Conservation (phyloP, 2,888 invertebrate species). For the Agrochola litura region DNA sequence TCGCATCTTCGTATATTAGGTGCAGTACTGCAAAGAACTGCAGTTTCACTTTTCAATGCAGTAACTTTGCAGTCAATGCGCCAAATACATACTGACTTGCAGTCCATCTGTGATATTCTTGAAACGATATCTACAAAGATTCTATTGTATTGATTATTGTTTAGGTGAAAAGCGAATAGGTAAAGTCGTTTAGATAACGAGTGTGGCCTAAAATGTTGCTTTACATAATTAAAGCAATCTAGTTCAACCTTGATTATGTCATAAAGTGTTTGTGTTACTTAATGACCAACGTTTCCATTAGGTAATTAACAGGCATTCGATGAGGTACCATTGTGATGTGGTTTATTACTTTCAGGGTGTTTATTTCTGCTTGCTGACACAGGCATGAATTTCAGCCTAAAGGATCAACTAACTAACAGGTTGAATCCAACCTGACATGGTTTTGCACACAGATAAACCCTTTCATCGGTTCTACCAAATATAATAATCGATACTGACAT, state of each 20-base stretch:
- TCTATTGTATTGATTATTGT: not conserved
- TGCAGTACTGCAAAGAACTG: not conserved
- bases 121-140: not conserved
- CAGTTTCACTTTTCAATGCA: slow-evolving; percentile 12
- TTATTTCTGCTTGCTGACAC: not conserved
- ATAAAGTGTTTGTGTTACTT: slow-evolving; percentile 11
- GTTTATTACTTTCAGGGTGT: not conserved
- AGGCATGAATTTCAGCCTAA: not conserved
- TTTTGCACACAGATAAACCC: not conserved
- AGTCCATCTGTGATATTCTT: slow-evolving; percentile 4
- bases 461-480: not conserved
- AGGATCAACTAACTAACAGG: not conserved
- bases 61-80: slow-evolving; percentile 26
- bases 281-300: slow-evolving; percentile 33
- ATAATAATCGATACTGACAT: no score
- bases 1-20: not conserved
- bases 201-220: not conserved
- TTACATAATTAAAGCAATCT: slow-evolving; percentile 26
- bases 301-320: slow-evolving; percentile 13
- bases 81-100: not conserved
- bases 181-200: slow-evolving; percentile 20
- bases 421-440: not conserved
- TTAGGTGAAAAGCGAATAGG: not conserved
- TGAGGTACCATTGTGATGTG: not conserved
- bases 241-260: slow-evolving; percentile 36